phyloP scores from a whole-genome alignment of 2,113 vertebrate genomes.

The Pygoscelis adeliae region DNA sequence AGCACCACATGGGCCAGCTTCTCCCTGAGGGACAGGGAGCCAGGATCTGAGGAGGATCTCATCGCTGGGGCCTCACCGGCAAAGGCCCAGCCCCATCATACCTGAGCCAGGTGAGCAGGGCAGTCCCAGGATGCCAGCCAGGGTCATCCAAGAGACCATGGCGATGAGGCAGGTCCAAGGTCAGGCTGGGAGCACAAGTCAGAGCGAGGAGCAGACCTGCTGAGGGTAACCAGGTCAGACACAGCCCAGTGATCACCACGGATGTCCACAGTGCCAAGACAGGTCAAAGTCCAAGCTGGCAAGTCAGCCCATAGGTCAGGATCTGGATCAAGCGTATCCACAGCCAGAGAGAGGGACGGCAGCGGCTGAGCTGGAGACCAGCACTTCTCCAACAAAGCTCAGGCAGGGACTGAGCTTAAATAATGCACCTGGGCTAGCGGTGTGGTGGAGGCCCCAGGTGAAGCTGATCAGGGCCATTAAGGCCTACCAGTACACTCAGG shows the following conservation, averaged over 20 bases:
- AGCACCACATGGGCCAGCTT: neutral
- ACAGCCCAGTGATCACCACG: neutral
- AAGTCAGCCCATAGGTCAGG: neutral
- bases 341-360: fast-evolving
- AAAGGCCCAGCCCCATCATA: neutral
- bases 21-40: neutral
- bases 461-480: neutral
- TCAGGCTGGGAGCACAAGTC: neutral
- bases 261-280: fast-evolving
- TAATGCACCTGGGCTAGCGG: fast-evolving
- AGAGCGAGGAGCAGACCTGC: neutral
- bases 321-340: neutral
- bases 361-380: neutral
- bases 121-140: neutral
- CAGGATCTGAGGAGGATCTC: neutral
- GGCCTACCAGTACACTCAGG: too few species aligned
- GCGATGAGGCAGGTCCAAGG: neutral
- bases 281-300: neutral
- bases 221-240: neutral
- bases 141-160: neutral
- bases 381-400: neutral
- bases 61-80: neutral
- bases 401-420: neutral
- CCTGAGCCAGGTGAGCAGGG: fast-evolving
- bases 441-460: neutral